Base-by-base conservation (phyloP, 2,113 vertebrate species). In the Ursus arctos region DNA sequence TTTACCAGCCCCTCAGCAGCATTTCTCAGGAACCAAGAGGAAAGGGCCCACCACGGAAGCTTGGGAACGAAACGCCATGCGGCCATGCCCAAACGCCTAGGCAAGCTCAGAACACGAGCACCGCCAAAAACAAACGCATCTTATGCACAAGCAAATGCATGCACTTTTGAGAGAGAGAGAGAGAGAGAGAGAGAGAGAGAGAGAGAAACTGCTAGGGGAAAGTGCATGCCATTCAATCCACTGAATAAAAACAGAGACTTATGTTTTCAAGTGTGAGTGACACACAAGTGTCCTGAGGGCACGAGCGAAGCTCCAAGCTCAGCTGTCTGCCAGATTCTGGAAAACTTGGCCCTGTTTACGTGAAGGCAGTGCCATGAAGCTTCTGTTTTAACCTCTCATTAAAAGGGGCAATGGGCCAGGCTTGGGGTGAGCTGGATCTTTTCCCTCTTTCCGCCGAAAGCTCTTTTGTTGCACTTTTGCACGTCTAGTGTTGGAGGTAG, bases 31-130 rank as follows among this genome's bases (percentile, higher is more conserved):
- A 88, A 96, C 36, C 2, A n/a, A 53, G 49, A 31, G 77, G 71
- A 71, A 98, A 97, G 95, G 13, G 65, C 94, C 89, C 95, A 76
- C 81, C 82, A 76, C 53, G 87, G 93, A 91, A 87, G 77, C 94
- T 67, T 86, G 94, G 88, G 91, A 96, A 96, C 91, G 76, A 94
- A 97, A 82, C 53, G 89, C 97, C 0, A 2, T 0, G 22, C 51
- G 53, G 94, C 47, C n/a, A 0, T 2, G 63, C 92, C 69, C 63
- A 69, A 59, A 43, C 22, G 77, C 85, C 93, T 2, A 80, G 85
- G 49, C 74, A 86, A 59, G 53, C 81, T 65, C 53, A 53, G 81
- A 91, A 36, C 67, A 24, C 3, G 0, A 0, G 51, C 10, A 0
- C 71, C 63, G 83, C 6, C 80, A 79, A 57, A 80, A 87, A 40